These are phyloP conservation scores for Xanthorhoe designata DNA, from an alignment of 2,888 invertebrate species.

Conservation along the genomic window DNA sequence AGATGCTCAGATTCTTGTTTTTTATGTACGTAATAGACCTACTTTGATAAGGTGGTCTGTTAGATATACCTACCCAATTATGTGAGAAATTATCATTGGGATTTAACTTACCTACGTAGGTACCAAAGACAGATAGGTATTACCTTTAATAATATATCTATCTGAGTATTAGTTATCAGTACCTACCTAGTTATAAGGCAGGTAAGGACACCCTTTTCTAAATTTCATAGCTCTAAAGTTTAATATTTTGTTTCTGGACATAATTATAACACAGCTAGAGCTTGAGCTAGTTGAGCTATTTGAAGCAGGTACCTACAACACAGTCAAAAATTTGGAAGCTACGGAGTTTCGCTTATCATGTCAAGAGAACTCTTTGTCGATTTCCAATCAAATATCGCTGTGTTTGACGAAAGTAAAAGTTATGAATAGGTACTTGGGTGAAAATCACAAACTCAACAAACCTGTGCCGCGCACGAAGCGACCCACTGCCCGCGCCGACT, in stretches of 20 bases:
- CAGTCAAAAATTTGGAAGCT: background rate
- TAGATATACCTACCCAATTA: background rate
- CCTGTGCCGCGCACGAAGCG: constrained; percentile 69
- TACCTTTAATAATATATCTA: too few relatives aligned
- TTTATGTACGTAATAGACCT: background rate
- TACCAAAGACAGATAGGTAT: too few relatives aligned
- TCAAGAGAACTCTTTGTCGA: constrained; percentile 39
- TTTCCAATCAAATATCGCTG: constrained; percentile 48
- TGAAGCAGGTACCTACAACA: background rate
- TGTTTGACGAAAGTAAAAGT: constrained; percentile 80
- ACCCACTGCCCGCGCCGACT: constrained; percentile 73
- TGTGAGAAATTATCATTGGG: background rate
- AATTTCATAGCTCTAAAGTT: background rate
- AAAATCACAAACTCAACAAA: constrained; percentile 79
- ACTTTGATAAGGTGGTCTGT: background rate
- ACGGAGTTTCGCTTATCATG: background rate
- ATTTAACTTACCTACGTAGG: background rate
- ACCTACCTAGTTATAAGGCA: background rate
- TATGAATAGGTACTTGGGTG: constrained; percentile 68
- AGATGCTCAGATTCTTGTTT: too few relatives aligned
- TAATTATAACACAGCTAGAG: background rate
- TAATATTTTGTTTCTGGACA: too few relatives aligned
- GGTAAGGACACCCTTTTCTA: background rate
- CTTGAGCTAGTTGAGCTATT: background rate
- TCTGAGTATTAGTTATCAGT: background rate